Conservation (phyloP, 2,888 invertebrate genomes). For the Sesia apiformis region DNA sequence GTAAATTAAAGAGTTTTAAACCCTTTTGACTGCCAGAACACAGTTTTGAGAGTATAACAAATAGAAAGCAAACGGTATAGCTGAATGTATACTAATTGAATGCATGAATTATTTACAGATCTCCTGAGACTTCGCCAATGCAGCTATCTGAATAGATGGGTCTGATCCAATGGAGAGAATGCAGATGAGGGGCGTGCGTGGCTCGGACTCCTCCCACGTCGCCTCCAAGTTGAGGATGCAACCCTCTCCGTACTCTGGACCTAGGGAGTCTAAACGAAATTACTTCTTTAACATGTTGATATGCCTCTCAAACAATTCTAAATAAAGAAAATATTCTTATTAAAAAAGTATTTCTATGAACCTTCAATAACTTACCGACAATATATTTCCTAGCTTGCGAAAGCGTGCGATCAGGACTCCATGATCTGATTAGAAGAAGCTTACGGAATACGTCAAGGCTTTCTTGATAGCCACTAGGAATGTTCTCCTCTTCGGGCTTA, state of each 20-base stretch:
- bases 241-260: constrained; percentile 91
- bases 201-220: constrained; percentile 93
- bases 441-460: constrained; percentile 92
- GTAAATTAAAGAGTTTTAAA: too few species aligned
- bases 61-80: not conserved
- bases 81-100: too few species aligned
- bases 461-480: constrained; percentile 92
- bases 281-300: not conserved
- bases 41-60: not conserved
- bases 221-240: constrained; percentile 92
- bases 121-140: constrained; percentile 88
- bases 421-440: constrained; percentile 89
- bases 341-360: not conserved
- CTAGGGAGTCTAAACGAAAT: constrained; percentile 80
- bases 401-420: constrained; percentile 96
- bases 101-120: constrained; percentile 76
- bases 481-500: constrained; percentile 91
- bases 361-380: constrained; percentile 72
- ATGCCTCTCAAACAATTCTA: not conserved
- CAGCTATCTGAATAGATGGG: constrained; percentile 94
- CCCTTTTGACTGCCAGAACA: too few species aligned
- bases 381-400: constrained; percentile 95
- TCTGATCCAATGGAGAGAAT: constrained; percentile 96
- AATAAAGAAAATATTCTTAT: not conserved
- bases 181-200: constrained; percentile 91